Conservation (phyloP, 2,797 vertebrate species). For the Ceyx erithaca region DNA sequence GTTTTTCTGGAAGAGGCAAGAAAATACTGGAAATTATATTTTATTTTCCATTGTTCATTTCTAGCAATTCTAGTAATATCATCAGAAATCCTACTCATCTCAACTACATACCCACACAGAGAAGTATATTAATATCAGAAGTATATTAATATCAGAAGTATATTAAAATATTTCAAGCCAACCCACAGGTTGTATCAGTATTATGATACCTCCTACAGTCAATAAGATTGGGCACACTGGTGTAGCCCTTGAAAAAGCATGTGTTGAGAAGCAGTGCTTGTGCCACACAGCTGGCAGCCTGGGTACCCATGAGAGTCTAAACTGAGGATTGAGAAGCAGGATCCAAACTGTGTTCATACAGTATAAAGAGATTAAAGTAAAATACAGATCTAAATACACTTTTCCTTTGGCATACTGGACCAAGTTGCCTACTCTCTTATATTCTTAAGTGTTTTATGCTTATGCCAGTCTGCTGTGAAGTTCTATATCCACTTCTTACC, state of each 20-base stretch:
- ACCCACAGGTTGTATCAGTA: background rate
- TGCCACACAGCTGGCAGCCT: background rate
- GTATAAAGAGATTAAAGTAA: background rate
- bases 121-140: background rate
- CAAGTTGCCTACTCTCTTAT: background rate
- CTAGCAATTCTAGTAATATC: background rate
- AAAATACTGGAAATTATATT: background rate
- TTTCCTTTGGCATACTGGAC: background rate
- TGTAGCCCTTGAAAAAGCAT: background rate
- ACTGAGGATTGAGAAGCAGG: background rate
- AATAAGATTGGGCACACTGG: background rate
- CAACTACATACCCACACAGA: background rate
- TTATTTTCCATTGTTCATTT: constrained; percentile 24
- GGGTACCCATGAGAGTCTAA: background rate
- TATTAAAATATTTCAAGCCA: background rate
- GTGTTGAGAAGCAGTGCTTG: background rate
- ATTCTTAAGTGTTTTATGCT: background rate
- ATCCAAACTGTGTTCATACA: background rate
- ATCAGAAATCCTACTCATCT: constrained; percentile 2
- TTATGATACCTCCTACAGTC: background rate
- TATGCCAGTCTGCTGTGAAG: background rate
- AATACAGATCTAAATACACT: background rate
- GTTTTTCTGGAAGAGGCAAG: background rate
- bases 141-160: background rate
- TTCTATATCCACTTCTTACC: background rate